These are phyloP conservation scores for Drosophila equinoxialis DNA, from an alignment of 1,140 invertebrate genomes.

Conservation along the genomic window DNA sequence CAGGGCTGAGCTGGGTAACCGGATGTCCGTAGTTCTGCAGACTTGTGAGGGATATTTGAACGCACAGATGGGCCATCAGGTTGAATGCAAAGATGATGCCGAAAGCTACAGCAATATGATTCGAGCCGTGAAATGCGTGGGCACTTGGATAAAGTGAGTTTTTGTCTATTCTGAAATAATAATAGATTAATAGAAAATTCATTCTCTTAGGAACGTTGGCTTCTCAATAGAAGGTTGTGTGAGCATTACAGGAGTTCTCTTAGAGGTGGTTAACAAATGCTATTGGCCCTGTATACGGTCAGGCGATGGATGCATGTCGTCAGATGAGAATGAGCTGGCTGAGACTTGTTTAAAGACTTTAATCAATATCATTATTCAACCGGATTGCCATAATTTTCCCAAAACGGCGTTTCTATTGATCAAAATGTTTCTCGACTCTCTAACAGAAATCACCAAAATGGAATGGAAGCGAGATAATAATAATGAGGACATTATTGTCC, in stretches of 20 bases:
- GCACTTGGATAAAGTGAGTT: slow-evolving; percentile 86
- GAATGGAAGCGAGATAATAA: slow-evolving; percentile 82
- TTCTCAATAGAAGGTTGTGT: slow-evolving; percentile 83
- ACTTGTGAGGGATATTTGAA: slow-evolving; percentile 71
- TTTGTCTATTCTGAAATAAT: not conserved
- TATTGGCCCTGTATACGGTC: slow-evolving; percentile 77
- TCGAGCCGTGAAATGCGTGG: slow-evolving; percentile 85
- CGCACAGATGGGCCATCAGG: slow-evolving; percentile 52
- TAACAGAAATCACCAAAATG: slow-evolving; percentile 71
- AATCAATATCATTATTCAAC: slow-evolving; percentile 85
- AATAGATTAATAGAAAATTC: not conserved
- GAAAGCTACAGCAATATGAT: slow-evolving; percentile 83
- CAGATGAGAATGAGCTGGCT: slow-evolving; percentile 85
- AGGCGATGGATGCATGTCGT: slow-evolving; percentile 83
- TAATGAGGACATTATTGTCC: slow-evolving; percentile 84
- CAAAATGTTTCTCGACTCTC: slow-evolving; percentile 79
- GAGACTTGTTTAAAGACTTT: slow-evolving; percentile 87
- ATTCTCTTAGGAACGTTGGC: slow-evolving; percentile 64
- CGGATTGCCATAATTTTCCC: slow-evolving; percentile 84
- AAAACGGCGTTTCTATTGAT: slow-evolving; percentile 84
- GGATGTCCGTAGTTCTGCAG: slow-evolving; percentile 68
- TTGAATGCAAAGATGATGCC: slow-evolving; percentile 53
- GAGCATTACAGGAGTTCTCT: slow-evolving; percentile 67
- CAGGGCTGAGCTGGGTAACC: slow-evolving; percentile 69
- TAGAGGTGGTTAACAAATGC: slow-evolving; percentile 78